phyloP scores from a whole-genome alignment of 2,888 invertebrate genomes.

The Tenthredo scrophulariae region DNA sequence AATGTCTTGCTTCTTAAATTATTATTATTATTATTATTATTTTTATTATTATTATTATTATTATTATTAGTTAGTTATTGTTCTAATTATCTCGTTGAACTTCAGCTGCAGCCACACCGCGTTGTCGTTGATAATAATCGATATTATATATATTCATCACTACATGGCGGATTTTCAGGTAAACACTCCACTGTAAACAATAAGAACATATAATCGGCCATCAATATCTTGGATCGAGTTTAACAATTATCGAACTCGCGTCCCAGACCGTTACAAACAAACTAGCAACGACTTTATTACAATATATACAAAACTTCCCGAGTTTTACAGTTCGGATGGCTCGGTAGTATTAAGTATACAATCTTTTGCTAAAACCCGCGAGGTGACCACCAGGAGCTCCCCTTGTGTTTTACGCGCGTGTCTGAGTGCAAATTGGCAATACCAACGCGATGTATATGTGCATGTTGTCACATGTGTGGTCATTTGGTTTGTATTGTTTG shows the following conservation, averaged over 20 bases:
- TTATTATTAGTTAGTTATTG: neutral
- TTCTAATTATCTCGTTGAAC: slow-evolving; percentile 5
- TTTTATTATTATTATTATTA: neutral
- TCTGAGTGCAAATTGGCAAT: slow-evolving; percentile 8
- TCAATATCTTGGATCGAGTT: neutral
- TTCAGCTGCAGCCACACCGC: neutral
- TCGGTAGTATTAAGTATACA: slow-evolving; percentile 6
- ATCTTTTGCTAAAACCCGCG: slow-evolving; percentile 7
- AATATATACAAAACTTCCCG: neutral
- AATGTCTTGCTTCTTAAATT: neutral
- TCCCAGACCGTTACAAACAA: neutral
- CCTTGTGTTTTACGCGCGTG: slow-evolving; percentile 10
- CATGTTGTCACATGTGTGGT: neutral
- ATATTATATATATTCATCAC: slow-evolving; percentile 11
- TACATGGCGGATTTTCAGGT: slow-evolving; percentile 23
- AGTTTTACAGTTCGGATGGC: neutral
- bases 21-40: neutral
- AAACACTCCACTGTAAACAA: slow-evolving; percentile 5
- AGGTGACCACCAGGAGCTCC: slow-evolving; percentile 29
- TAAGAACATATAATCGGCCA: neutral
- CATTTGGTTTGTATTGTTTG: neutral
- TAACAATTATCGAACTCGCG: neutral
- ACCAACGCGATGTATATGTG: neutral
- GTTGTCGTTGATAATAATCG: neutral
- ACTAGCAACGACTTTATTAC: neutral